A percentile compares a stretch with the other conserved stretches of the same genome.
phyloP scores from a whole-genome alignment of 2,113 vertebrate species.

The Gallinago jamesoni region DNA sequence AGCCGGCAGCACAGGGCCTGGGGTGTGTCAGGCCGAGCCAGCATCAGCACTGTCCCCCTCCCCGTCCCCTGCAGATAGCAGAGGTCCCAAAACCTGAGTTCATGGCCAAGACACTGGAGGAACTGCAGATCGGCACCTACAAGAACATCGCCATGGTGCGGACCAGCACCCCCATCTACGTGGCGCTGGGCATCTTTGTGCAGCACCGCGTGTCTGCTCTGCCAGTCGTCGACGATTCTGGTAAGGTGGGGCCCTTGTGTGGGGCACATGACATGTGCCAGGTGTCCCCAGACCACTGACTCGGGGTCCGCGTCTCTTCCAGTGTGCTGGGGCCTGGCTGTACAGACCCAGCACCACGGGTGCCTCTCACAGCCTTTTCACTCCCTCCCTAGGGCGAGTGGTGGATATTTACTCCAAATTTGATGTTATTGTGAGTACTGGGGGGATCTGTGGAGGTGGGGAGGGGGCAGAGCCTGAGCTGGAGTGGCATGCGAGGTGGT shows the following conservation, averaged over 20 bases:
- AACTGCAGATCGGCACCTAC: constrained; percentile 92
- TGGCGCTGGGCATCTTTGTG: constrained; percentile 95
- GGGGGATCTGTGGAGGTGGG: not conserved
- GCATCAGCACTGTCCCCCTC: not conserved
- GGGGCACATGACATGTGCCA: not conserved
- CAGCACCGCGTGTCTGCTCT: constrained; percentile 94
- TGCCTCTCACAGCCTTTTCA: not conserved
- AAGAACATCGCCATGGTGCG: constrained; percentile 90
- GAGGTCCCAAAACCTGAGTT: constrained; percentile 95
- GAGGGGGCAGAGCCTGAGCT: not conserved
- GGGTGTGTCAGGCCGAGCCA: not conserved
- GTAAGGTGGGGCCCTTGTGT: constrained; percentile 35
- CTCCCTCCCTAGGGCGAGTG: constrained; percentile 83
- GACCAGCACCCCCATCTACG: constrained; percentile 90
- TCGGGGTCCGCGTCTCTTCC: rapidly evolving
- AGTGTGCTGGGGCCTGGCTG: rapidly evolving
- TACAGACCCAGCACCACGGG: rapidly evolving
- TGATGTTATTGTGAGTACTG: constrained; percentile 93
- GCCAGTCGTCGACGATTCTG: constrained; percentile 92
- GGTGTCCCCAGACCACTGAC: not conserved
- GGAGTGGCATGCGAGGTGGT: not conserved
- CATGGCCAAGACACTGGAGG: constrained; percentile 84
- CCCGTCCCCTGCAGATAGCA: constrained; percentile 81
- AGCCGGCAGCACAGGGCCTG: not conserved
- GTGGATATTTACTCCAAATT: constrained; percentile 99